phyloP scores from a whole-genome alignment of 2,888 invertebrate species.

The Rotaria macrura region DNA sequence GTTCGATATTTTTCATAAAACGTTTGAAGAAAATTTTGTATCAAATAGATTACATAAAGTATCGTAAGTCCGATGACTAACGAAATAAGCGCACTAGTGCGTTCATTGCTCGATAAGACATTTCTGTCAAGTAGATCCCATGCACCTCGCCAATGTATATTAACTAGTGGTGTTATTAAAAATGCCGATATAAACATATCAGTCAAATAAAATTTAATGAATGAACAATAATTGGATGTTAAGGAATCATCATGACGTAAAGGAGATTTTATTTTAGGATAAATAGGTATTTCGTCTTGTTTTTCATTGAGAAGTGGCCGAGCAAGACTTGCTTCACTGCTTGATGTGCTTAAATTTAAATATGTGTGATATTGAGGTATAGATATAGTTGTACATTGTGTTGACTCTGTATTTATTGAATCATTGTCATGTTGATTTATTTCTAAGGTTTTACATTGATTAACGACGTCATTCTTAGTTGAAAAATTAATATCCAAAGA shows the following conservation, averaged over 20 bases:
- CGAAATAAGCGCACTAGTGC: not conserved
- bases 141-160: conserved; percentile 14
- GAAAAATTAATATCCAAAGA: not conserved
- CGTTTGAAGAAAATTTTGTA: not conserved
- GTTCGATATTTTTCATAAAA: not conserved
- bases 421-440: not conserved
- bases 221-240: not conserved
- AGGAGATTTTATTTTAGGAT: not conserved
- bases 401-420: not conserved
- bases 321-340: not conserved
- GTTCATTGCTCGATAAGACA: not conserved
- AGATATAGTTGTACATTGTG: not conserved
- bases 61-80: not conserved
- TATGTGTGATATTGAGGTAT: not conserved
- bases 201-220: not conserved
- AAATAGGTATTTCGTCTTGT: not conserved
- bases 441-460: not conserved
- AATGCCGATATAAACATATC: conserved; percentile 17
- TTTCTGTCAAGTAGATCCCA: conserved; percentile 3
- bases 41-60: not conserved
- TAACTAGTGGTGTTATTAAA: conserved; percentile 13
- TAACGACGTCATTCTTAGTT: not conserved
- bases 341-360: not conserved
- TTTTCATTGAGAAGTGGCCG: not conserved
- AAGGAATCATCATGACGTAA: too few relatives aligned